These are phyloP conservation scores for Aramus guarauna DNA, from an alignment of 2,113 vertebrate species.

Conservation along the genomic window DNA sequence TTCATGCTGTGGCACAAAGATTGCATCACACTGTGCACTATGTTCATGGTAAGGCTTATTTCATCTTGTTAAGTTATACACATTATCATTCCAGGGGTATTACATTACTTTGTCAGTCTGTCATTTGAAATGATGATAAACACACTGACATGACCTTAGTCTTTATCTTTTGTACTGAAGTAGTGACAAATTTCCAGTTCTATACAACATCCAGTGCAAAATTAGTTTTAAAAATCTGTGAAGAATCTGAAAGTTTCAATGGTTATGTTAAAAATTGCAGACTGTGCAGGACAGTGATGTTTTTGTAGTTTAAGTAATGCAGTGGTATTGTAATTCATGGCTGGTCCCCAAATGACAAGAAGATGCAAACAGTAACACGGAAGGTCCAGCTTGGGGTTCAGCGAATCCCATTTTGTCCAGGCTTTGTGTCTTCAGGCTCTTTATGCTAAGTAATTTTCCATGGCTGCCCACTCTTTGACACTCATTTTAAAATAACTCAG, in stretches of 20 bases:
- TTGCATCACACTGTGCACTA: neutral
- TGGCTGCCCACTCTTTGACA: neutral
- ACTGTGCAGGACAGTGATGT: rapidly evolving
- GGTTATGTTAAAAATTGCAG: neutral
- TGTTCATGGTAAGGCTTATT: conserved; percentile 24
- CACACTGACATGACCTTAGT: neutral
- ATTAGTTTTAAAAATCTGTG: neutral
- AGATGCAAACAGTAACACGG: neutral
- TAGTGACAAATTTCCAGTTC: neutral
- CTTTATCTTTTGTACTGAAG: neutral
- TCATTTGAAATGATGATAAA: neutral
- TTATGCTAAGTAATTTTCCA: neutral
- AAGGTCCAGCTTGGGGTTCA: neutral
- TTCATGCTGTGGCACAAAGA: neutral
- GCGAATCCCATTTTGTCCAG: neutral
- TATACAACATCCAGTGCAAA: neutral
- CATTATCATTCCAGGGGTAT: neutral
- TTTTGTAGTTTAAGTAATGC: neutral
- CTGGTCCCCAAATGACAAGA: neutral
- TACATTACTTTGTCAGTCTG: neutral
- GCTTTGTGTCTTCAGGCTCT: neutral
- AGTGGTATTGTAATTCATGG: neutral
- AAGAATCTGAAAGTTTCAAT: neutral
- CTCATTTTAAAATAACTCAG: neutral
- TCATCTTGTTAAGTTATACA: neutral